Base-by-base conservation (phyloP, 2,113 vertebrate species). In the Myodes glareolus region DNA sequence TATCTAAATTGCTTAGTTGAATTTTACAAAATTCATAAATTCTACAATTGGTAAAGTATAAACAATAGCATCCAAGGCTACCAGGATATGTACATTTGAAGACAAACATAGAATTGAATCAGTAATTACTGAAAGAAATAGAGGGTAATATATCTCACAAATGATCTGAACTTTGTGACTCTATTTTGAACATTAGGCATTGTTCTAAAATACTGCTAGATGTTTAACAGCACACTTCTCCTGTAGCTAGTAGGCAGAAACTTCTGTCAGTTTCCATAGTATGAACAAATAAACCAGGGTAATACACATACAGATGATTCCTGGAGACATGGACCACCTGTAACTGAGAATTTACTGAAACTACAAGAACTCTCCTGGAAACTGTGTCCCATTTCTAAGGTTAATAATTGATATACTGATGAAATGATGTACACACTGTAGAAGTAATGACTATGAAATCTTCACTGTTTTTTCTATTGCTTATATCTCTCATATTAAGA, bases 201-300 rank as follows among this genome's bases (percentile, higher is more conserved):
- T 88, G 1, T 31, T 14, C 1, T 78, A 11, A 36, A 27, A 9
- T 3, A 21, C 6, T 55, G 1, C 0, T 55, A 9, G 7, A 23
- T 45, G 0, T 39, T 45, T 58, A 47, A 27, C 4, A 61, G 3
- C 23, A 42, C 27, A 7, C 39, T 10, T 39, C 13, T 4, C 16
- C n/a, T 77, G 12, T 39, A 16, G 4, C 33, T 50, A 1, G 2
- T 14, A 31, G 3, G 4, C 21, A 70, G 7, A 29, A 42, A 0
- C 36, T 85, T 6, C 17, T 13, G 13, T 25, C 9, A 17, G 36
- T 78, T 7, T 0, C 5, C 3, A 65, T 13, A 42, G 0, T 12
- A 39, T 3, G 21, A 63, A 36, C 3, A 52, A 45, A 7, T 42
- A 72, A 4, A 29, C 73, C 7, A 39, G 3, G 4, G 17, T 7